Base-by-base conservation (phyloP, 2,113 vertebrate species). In the Meleagris gallopavo region DNA sequence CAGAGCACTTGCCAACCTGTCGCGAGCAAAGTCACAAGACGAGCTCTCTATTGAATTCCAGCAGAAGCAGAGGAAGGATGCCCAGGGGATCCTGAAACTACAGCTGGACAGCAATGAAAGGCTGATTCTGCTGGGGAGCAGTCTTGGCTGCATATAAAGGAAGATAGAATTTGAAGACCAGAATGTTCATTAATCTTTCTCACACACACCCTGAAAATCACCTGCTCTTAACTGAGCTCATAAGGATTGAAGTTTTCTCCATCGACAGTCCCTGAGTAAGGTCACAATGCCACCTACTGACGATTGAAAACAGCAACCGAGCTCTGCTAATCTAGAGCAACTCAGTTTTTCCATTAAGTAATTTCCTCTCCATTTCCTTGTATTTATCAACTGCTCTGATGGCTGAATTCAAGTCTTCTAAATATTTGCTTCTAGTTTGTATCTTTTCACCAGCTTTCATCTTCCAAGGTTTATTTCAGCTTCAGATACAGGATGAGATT, bases 221-320 rank as follows among this genome's bases (percentile, higher is more conserved):
- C 61, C 46, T 74, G 58, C 40, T 93, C 72, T 85, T 30, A 4
- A 36, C 25, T 21, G 18, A 30, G 21, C 3, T 71, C 8, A 15
- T 2, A 4, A 9, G 48, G 52, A 80, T 64, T 41, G 38, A 70
- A 67, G 66, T 19, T 34, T 62, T 83, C 72, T 55, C 55, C 45
- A 30, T 30, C 36, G 38, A 15, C 34, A n/a, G 29, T 17, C 34
- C 43, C 36, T 7, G 27, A 64, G 10, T 45, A 61, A 58, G 40
- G 22, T 93, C 69, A 62, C 66, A 71, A 29, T 96, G 95, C 91
- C 95, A 93, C 89, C 95, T 97, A 74, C 66, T 80, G 94, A 90
- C 85, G 48, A 2, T 5, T 3, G 46, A 24, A 70, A 83, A 34
- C 40, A 76, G 36, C 34, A 32, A 0, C 60, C 2, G 0, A 60